Conservation (phyloP, 2,113 vertebrate genomes). For the Caranx ignobilis region DNA sequence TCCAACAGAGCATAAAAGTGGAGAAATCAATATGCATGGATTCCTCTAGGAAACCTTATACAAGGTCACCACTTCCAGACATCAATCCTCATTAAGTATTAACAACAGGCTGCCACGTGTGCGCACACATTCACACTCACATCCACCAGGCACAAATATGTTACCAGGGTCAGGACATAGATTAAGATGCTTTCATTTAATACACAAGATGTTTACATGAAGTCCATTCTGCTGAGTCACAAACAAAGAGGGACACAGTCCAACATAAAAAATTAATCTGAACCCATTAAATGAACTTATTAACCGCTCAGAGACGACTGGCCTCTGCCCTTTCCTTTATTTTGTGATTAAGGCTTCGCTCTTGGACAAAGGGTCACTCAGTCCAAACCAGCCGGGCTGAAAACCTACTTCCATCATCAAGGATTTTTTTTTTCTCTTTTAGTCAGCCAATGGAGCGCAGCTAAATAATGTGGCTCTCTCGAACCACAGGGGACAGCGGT, state of each 20-base stretch:
- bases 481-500: conserved; percentile 60
- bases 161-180: conserved; percentile 42
- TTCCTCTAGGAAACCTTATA: conserved; percentile 81
- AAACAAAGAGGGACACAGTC: background rate
- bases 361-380: conserved; percentile 39
- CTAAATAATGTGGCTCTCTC: conserved; percentile 75
- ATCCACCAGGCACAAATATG: conserved; percentile 33
- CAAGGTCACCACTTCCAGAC: conserved; percentile 81
- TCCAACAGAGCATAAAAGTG: conserved; percentile 75
- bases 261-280: background rate
- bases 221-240: conserved; percentile 2
- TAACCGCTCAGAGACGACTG: conserved; percentile 18
- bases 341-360: conserved; percentile 19
- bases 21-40: conserved; percentile 80
- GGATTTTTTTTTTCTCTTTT: conserved; percentile 42
- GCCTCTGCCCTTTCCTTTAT: conserved; percentile 17
- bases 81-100: conserved; percentile 87
- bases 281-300: conserved; percentile 11
- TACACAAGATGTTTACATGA: conserved; percentile 15
- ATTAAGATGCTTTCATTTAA: conserved; percentile 43
- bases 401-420: conserved; percentile 60
- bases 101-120: conserved; percentile 71
- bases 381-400: conserved; percentile 19
- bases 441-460: conserved; percentile 67
- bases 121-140: conserved; percentile 34